Base-by-base conservation (phyloP, 2,797 vertebrate species). In the Enteromius afrohamiltoni region DNA sequence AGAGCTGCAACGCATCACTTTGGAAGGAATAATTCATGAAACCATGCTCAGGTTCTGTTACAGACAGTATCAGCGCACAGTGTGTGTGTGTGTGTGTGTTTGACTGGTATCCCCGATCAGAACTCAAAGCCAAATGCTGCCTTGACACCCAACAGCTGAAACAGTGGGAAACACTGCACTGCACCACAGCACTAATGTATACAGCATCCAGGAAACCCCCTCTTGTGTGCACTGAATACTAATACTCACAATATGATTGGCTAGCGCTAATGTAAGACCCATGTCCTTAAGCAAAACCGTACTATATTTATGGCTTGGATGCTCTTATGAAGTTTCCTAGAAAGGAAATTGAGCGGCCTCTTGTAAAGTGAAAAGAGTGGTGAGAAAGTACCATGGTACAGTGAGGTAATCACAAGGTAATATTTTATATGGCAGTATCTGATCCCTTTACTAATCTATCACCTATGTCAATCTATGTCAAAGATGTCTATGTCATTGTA, bases 191-290 rank as follows among this genome's bases (percentile, higher is more conserved):
- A 51, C 45, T 83, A 74, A 84, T 79, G 77, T 74, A 80, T 71
- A 80, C 79, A 82, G 80, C 49, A 55, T 55, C 81, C 81, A 83
- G 81, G 81, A 83, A 83, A 83, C 47, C 81, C 81, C 80, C 73
- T 83, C 62, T 42, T 6, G 31, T 76, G 73, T 83, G 73, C n/a
- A 58, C 64, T 76, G 81, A 69, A 83, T 83, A 68, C 74, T 77
- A 83, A 83, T 77, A 77, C 55, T 6, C 37, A 58, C 2, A 8
- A 34, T 34, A 71, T 71, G 68, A 74, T 23, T 64, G 80, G 40
- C 55, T 65, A 16, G 8, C 58, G 16, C 21, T 71, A 23, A 80
- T 80, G 55, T 60, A 60, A 7, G 3, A 60, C 34, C n/a, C 0
- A 14, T 62, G 55, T 64, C 47, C 76, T 45, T 21, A 23, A 17